phyloP scores from a whole-genome alignment of 2,797 vertebrate genomes.

The Octomys mimax region DNA sequence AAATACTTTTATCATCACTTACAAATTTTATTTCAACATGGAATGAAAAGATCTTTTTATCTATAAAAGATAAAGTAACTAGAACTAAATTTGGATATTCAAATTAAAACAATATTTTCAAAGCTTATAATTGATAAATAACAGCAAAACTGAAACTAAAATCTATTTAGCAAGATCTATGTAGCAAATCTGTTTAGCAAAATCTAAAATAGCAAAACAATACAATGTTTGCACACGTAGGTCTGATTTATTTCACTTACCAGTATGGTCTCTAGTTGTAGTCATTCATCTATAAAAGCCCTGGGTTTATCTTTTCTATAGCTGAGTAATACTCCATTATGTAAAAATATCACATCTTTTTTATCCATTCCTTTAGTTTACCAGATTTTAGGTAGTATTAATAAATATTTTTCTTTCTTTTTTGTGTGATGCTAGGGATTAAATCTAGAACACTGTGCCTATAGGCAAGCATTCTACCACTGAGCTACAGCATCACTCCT shows the following conservation, averaged over 20 bases:
- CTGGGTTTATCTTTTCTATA: too few species aligned
- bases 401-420: background rate
- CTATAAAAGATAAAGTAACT: background rate
- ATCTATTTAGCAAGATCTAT: background rate
- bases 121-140: constrained; percentile 2
- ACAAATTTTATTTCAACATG: constrained; percentile 7
- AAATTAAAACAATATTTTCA: constrained; percentile 44
- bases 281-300: too few species aligned
- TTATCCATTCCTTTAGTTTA: background rate
- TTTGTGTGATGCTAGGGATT: background rate
- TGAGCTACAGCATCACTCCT: background rate
- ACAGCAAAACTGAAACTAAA: constrained; percentile 26
- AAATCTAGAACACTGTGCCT: background rate
- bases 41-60: background rate
- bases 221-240: too few species aligned
- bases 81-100: constrained; percentile 8
- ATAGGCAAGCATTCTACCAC: background rate
- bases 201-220: too few species aligned
- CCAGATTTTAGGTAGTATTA: background rate
- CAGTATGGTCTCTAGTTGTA: too few species aligned
- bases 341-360: too few species aligned
- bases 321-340: too few species aligned
- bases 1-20: background rate
- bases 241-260: too few species aligned
- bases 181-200: too few species aligned